phyloP scores from a whole-genome alignment of 2,113 vertebrate species.

The Rhizomys pruinosus region DNA sequence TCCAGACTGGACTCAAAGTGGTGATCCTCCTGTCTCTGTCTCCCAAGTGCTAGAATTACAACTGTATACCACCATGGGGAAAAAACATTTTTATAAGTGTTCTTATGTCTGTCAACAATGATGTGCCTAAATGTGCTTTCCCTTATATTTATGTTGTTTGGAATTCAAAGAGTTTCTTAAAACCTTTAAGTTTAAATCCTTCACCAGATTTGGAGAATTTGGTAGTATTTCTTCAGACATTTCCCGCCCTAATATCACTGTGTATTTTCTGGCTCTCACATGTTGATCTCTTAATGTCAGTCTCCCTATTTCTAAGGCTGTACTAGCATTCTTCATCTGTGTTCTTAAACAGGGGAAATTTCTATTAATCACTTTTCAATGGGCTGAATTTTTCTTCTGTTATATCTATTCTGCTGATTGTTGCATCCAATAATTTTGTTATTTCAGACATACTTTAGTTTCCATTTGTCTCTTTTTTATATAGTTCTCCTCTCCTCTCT shows the following conservation, averaged over 20 bases:
- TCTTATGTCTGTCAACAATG: background rate
- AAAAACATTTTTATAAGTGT: background rate
- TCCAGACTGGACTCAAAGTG: background rate
- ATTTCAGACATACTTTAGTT: constrained; percentile 2
- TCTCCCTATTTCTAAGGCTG: background rate
- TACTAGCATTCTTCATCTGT: background rate
- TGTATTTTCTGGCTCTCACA: background rate
- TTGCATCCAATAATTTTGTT: too few species aligned
- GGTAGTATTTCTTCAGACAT: constrained; percentile 1
- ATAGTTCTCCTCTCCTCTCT: background rate
- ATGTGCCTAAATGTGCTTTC: background rate
- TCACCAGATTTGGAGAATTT: background rate
- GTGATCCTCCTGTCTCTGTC: background rate
- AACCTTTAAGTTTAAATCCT: background rate
- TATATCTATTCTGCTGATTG: background rate
- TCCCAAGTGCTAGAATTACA: background rate
- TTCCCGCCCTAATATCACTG: background rate
- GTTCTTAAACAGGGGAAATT: background rate
- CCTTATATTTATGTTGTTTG: constrained; percentile 12
- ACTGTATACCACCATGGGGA: background rate
- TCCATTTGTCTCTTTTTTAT: background rate
- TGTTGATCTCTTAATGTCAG: background rate
- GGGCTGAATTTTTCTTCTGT: background rate
- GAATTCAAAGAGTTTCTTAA: background rate
- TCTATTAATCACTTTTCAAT: constrained; percentile 17